phyloP scores from a whole-genome alignment of 1,140 invertebrate genomes.

The Yoshiicerus persimilis region DNA sequence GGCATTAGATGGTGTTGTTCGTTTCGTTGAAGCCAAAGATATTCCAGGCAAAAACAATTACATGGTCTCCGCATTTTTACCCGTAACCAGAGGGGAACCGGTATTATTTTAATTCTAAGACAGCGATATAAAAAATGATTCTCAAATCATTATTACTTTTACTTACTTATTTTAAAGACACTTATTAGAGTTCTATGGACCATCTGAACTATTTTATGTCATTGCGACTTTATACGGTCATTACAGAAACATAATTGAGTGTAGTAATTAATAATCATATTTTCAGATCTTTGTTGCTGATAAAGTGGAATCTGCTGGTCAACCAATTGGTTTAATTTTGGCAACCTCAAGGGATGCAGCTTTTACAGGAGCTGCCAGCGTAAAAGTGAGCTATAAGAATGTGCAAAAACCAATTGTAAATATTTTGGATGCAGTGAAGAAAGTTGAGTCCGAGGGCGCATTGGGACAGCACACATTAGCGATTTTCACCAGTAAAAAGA shows the following conservation, averaged over 20 bases:
- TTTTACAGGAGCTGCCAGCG: slow-evolving; percentile 63
- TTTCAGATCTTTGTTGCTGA: slow-evolving; percentile 37
- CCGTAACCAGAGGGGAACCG: background rate
- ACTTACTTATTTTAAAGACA: background rate
- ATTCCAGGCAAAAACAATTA: slow-evolving; percentile 52
- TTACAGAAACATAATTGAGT: background rate
- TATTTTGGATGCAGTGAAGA: slow-evolving; percentile 39
- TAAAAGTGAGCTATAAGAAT: slow-evolving; percentile 65
- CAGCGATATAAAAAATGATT: no score
- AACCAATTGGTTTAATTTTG: slow-evolving; percentile 70
- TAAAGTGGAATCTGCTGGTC: slow-evolving; percentile 56
- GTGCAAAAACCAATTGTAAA: slow-evolving; percentile 56
- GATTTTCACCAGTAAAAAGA: background rate
- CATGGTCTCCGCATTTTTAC: background rate
- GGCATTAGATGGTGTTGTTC: slow-evolving; percentile 52
- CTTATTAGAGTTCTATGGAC: no score
- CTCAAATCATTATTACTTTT: background rate
- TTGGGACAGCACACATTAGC: slow-evolving; percentile 55
- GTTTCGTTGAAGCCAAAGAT: slow-evolving; percentile 54
- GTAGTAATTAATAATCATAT: background rate
- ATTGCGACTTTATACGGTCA: background rate
- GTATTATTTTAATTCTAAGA: background rate
- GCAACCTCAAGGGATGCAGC: slow-evolving; percentile 64
- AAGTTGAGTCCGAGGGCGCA: background rate
- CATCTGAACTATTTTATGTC: background rate